These are phyloP conservation scores for Dolichoris vasculosae DNA, from an alignment of 1,140 invertebrate species.

Conservation along the genomic window DNA sequence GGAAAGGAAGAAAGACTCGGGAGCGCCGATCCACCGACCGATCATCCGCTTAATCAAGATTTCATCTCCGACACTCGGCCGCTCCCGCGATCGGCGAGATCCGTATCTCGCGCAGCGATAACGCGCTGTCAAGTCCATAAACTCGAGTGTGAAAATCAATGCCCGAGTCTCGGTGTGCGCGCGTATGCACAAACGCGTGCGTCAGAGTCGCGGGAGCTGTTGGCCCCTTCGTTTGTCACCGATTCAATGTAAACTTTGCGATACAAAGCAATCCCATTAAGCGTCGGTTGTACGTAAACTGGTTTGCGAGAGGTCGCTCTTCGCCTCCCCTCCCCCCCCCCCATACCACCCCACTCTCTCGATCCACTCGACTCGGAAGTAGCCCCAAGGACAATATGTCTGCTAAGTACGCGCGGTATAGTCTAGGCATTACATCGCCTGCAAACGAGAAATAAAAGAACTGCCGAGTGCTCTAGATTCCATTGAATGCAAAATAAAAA, in stretches of 20 bases:
- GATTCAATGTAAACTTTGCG: slow-evolving; percentile 37
- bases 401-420: background rate
- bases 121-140: background rate
- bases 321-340: background rate
- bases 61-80: background rate
- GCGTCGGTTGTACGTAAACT: background rate
- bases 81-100: background rate
- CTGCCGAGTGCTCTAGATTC: background rate
- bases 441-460: slow-evolving; percentile 7
- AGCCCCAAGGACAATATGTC: background rate
- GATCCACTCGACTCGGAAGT: background rate
- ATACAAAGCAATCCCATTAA: slow-evolving; percentile 39
- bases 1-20: background rate
- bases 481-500: background rate
- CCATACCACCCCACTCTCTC: background rate
- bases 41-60: slow-evolving; percentile 43
- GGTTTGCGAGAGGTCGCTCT: no score
- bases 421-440: background rate
- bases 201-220: background rate
- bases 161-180: background rate
- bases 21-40: background rate
- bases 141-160: slow-evolving; percentile 31
- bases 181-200: background rate
- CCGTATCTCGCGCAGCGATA: background rate
- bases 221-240: slow-evolving; percentile 8